Percentiles rank a stretch among this genome's conserved stretches.
Conservation (phyloP, 2,797 vertebrate genomes). For the Gobionotothen gibberifrons region DNA sequence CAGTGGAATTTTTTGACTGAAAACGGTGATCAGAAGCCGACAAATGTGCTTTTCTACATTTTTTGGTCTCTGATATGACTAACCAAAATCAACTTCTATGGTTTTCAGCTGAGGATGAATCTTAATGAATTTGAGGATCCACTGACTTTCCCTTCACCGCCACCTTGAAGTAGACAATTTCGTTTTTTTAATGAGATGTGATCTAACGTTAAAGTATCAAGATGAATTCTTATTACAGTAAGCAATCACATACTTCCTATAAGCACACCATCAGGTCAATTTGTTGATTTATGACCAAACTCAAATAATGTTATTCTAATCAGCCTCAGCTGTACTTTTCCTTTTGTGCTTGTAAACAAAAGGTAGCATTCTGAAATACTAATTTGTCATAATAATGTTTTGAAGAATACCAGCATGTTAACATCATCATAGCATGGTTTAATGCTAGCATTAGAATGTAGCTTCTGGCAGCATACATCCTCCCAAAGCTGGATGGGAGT, state of each 20-base stretch:
- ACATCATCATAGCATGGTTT: not conserved
- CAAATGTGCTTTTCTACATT: not conserved
- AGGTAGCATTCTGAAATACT: not conserved
- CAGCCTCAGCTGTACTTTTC: not conserved
- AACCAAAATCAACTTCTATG: no score
- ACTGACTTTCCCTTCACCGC: no score
- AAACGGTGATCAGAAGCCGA: slow-evolving; percentile 2
- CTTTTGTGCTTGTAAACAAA: not conserved
- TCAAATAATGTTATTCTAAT: no score
- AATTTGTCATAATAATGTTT: not conserved
- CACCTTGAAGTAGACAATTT: no score
- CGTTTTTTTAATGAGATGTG: no score
- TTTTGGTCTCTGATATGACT: not conserved
- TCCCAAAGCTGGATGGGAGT: not conserved
- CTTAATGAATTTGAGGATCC: no score
- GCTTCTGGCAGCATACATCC: not conserved
- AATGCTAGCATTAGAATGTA: not conserved
- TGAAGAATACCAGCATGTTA: no score
- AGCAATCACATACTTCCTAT: no score
- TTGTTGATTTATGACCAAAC: no score
- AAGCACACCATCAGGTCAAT: not conserved
- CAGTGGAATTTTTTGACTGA: slow-evolving; percentile 15
- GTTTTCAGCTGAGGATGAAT: no score
- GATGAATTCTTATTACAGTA: no score
- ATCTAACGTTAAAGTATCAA: no score